Evolutionary conservation across 1,140 invertebrate species (phyloP).

Genomic region (Amyelois transitella): DNA sequence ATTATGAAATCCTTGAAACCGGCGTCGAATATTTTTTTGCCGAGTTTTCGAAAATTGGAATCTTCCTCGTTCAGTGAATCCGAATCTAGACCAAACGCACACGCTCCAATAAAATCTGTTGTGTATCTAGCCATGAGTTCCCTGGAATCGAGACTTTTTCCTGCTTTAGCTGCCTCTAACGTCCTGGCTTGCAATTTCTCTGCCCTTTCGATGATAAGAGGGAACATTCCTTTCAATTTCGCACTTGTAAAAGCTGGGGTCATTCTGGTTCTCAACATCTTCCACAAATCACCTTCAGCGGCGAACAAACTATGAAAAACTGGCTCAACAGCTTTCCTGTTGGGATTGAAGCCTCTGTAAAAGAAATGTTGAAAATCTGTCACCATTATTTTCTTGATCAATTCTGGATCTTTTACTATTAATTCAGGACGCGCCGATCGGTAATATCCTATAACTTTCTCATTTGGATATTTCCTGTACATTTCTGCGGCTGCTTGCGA

Average conservation of each 20-base stretch:
- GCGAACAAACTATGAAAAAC: conserved; percentile 11
- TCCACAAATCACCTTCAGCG: conserved; percentile 34
- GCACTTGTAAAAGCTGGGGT: conserved; percentile 76
- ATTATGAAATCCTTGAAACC: background rate
- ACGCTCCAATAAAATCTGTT: conserved; percentile 53
- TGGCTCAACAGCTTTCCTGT: conserved; percentile 10
- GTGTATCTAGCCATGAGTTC: conserved; percentile 29
- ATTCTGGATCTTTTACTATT: conserved; percentile 10
- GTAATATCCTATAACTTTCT: conserved; percentile 13
- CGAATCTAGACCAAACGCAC: conserved; percentile 30
- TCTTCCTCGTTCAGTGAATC: conserved; percentile 21
- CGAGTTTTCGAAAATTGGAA: conserved; percentile 3
- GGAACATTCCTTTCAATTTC: conserved; percentile 76
- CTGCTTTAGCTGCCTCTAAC: conserved; percentile 3
- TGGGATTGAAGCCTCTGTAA: background rate
- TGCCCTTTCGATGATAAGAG: conserved; percentile 57
- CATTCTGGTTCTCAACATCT: conserved; percentile 69
- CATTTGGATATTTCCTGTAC: conserved; percentile 12
- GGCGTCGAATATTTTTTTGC: background rate
- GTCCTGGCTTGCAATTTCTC: conserved; percentile 39
- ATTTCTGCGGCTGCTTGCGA: background rate
- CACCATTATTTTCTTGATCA: conserved; percentile 7
- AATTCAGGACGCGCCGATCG: conserved; percentile 9
- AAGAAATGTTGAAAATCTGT: conserved; percentile 14
- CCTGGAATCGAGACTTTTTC: background rate